phyloP scores from a whole-genome alignment of 2,888 invertebrate genomes.

The Lobophora halterata region DNA sequence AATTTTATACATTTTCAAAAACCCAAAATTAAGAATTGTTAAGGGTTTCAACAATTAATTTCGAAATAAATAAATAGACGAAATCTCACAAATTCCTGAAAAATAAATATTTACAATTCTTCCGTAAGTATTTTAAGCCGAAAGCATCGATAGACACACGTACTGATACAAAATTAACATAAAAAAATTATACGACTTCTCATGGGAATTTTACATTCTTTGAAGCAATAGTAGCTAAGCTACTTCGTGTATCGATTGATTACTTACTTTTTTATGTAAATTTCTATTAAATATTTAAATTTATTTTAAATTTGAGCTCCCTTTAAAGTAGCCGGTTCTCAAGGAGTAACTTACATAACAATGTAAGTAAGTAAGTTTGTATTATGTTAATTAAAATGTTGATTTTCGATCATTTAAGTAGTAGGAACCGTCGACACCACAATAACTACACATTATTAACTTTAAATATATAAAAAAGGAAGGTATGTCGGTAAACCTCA shows the following conservation, averaged over 20 bases:
- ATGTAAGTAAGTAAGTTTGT: constrained; percentile 28
- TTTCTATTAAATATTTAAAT: constrained; percentile 42
- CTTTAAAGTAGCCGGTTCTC: constrained; percentile 26
- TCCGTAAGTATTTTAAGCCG: too few relatives aligned
- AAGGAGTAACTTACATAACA: constrained; percentile 30
- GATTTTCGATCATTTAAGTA: constrained; percentile 27
- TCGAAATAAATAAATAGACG: constrained; percentile 5
- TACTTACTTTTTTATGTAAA: constrained; percentile 54
- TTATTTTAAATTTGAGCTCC: constrained; percentile 30
- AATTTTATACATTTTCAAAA: too few relatives aligned
- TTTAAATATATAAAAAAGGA: too few relatives aligned
- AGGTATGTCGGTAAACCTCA: too few relatives aligned
- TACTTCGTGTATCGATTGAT: constrained; percentile 57
- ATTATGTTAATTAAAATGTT: constrained; percentile 32
- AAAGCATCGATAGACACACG: too few relatives aligned
- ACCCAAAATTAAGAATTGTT: too few relatives aligned
- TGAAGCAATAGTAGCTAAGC: too few relatives aligned
- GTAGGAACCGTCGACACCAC: constrained; percentile 11
- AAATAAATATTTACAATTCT: too few relatives aligned
- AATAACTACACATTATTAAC: not conserved
- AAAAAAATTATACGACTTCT: constrained; percentile 40
- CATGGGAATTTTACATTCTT: constrained; percentile 54
- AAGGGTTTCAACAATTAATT: constrained; percentile 23
- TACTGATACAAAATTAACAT: too few relatives aligned
- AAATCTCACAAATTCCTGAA: too few relatives aligned